Percentiles rank a stretch among this genome's conserved stretches.
Evolutionary conservation across 2,888 invertebrate species (phyloP).

Genomic region (Coleophora deauratella): DNA sequence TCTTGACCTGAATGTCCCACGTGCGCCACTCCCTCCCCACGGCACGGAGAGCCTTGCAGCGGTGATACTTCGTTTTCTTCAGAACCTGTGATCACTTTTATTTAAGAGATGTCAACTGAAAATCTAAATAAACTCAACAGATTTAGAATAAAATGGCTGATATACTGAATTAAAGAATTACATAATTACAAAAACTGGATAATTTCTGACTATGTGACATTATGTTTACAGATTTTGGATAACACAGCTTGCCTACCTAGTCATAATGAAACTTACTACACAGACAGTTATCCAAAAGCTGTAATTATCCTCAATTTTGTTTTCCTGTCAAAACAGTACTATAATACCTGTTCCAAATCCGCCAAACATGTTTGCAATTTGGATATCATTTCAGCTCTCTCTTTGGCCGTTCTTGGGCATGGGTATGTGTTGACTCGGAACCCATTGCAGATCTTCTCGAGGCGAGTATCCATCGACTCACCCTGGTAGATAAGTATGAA

Average conservation of each 20-base stretch:
- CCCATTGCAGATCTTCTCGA: constrained; percentile 91
- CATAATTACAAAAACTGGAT: neutral
- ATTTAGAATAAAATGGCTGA: too few species aligned
- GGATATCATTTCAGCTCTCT: constrained; percentile 83
- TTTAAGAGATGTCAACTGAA: too few species aligned
- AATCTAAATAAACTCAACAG: too few species aligned
- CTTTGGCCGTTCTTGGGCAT: constrained; percentile 85
- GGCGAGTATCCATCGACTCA: constrained; percentile 83
- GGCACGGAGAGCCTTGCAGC: constrained; percentile 85
- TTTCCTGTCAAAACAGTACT: too few species aligned
- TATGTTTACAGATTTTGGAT: too few species aligned
- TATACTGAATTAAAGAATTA: too few species aligned
- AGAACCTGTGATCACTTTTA: constrained; percentile 73
- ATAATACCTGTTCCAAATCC: constrained; percentile 53
- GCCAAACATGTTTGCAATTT: constrained; percentile 37
- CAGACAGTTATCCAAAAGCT: too few species aligned
- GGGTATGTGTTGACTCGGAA: constrained; percentile 91
- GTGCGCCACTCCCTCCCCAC: constrained; percentile 85
- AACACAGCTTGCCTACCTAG: too few species aligned
- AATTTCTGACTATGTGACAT: too few species aligned
- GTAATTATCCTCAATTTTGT: too few species aligned
- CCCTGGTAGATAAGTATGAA: constrained; percentile 91
- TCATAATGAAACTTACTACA: too few species aligned
- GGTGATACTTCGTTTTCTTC: constrained; percentile 87
- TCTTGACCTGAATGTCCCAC: constrained; percentile 88